Evolutionary conservation across 2,888 invertebrate species (phyloP).

Genomic region (Ypsolopha sequella): DNA sequence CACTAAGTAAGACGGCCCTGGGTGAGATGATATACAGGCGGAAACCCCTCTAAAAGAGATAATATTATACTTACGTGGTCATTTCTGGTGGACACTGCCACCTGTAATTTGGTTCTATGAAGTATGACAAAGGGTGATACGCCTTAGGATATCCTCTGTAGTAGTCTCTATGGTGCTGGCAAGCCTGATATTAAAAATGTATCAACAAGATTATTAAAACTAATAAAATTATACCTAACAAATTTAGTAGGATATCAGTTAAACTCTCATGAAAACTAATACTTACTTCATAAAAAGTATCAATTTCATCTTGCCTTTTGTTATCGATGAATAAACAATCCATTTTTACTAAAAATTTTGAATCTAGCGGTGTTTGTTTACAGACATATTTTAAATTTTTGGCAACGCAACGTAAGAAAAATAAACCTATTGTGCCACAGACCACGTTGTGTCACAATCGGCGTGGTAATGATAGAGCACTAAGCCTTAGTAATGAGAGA

Average conservation of each 20-base stretch:
- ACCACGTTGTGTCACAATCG: no score
- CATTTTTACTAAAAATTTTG: not conserved
- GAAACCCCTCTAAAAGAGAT: no score
- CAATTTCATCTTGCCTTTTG: slow-evolving; percentile 49
- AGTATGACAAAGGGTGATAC: slow-evolving; percentile 71
- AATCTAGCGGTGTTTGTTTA: not conserved
- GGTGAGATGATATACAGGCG: no score
- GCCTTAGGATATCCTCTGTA: slow-evolving; percentile 71
- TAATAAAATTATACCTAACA: not conserved
- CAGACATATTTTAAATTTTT: no score
- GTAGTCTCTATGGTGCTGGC: slow-evolving; percentile 72
- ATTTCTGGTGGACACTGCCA: slow-evolving; percentile 72
- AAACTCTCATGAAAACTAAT: not conserved
- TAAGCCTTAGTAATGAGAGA: no score
- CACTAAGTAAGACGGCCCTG: no score
- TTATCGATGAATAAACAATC: slow-evolving; percentile 43
- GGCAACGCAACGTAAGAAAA: no score
- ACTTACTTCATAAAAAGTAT: slow-evolving; percentile 54
- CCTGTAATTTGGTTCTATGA: slow-evolving; percentile 53
- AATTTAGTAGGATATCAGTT: not conserved
- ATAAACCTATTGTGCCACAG: no score
- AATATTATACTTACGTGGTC: slow-evolving; percentile 58
- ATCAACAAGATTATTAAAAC: not conserved
- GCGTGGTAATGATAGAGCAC: no score
- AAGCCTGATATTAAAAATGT: slow-evolving; percentile 49